phyloP scores from a whole-genome alignment of 2,888 invertebrate genomes.

The Subacronicta megacephala region DNA sequence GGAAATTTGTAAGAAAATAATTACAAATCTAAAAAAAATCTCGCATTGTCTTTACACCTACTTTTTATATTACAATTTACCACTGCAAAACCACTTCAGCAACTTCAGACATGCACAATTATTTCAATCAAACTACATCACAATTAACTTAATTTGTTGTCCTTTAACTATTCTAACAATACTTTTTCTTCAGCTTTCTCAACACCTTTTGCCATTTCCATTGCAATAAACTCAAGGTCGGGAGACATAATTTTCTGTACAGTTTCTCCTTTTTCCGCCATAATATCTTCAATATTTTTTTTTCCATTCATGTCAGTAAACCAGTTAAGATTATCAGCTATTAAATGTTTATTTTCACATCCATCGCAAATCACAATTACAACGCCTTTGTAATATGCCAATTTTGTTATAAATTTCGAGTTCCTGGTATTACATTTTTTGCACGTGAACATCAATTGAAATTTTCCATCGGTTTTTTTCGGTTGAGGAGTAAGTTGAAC shows the following conservation, averaged over 20 bases:
- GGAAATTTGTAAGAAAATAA: no score
- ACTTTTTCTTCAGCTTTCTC: conserved; percentile 60
- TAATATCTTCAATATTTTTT: conserved; percentile 96
- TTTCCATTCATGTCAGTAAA: conserved; percentile 94
- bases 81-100: no score
- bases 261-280: conserved; percentile 96
- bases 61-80: no score
- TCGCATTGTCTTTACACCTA: no score
- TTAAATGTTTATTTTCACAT: conserved; percentile 97
- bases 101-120: no score
- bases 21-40: no score
- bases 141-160: neutral
- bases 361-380: conserved; percentile 97
- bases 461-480: conserved; percentile 85
- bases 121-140: no score
- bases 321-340: conserved; percentile 99
- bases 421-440: conserved; percentile 95
- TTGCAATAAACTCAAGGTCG: conserved; percentile 86
- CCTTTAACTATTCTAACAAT: conserved; percentile 34
- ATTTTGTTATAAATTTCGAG: conserved; percentile 94
- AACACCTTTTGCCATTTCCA: conserved; percentile 69
- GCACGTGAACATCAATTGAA: conserved; percentile 95
- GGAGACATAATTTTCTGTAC: conserved; percentile 90
- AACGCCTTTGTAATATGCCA: conserved; percentile 96
- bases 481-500: conserved; percentile 63